These are phyloP conservation scores for Clarias pachynema DNA, from an alignment of 2,797 vertebrate genomes.

Conservation along the genomic window DNA sequence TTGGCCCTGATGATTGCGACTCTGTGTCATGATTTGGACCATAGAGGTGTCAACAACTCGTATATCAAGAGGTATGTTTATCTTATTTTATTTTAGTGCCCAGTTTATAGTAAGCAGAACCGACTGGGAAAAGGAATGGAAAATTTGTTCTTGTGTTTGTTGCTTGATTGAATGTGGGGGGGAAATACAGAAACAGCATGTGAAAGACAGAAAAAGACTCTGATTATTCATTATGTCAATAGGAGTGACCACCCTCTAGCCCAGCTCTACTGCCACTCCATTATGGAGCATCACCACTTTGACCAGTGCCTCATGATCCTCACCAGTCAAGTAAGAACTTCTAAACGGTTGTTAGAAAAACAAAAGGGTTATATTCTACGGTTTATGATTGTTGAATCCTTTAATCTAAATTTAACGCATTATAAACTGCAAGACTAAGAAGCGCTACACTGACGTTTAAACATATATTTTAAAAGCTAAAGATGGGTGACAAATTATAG, in stretches of 20 bases:
- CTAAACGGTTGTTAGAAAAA: not conserved
- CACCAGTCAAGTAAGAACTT: conserved; percentile 85
- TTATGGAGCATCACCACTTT: conserved; percentile 98
- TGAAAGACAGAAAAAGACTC: not conserved
- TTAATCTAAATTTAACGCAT: not conserved
- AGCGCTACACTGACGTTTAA: not conserved
- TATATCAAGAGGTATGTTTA: conserved; percentile 88
- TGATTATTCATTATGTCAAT: conserved; percentile 37
- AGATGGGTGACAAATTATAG: not conserved
- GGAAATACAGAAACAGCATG: not conserved
- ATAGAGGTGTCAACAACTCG: conserved; percentile 97
- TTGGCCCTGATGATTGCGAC: conserved; percentile 93
- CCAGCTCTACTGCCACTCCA: conserved; percentile 96
- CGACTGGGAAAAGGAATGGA: not conserved
- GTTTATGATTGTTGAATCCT: no score
- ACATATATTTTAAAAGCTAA: not conserved
- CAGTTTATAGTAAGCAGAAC: not conserved
- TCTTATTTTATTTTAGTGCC: not conserved
- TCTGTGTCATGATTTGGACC: conserved; percentile 93
- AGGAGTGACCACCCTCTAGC: conserved; percentile 96
- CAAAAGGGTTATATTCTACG: not conserved
- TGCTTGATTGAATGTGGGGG: not conserved
- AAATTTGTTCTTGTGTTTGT: not conserved
- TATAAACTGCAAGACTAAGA: not conserved
- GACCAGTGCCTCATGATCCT: conserved; percentile 99